Evolutionary conservation across 1,140 invertebrate species (phyloP).

Genomic region (Ceratina australensis): DNA sequence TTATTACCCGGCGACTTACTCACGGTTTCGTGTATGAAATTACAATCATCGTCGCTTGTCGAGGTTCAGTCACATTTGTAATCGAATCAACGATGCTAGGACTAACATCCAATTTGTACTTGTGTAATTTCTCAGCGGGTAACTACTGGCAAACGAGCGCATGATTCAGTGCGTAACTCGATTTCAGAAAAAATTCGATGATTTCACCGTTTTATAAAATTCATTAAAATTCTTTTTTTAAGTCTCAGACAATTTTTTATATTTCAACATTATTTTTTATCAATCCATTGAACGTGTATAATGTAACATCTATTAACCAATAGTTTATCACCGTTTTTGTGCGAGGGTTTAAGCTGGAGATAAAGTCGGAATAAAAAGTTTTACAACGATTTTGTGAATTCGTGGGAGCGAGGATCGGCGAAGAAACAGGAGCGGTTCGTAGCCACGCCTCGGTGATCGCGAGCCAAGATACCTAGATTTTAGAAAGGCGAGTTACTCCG

Average conservation of each 20-base stretch:
- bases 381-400: neutral
- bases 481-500: conserved; percentile 72
- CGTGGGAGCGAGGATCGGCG: neutral
- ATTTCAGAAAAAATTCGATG: neutral
- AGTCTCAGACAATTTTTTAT: no score
- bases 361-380: neutral
- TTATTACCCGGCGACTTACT: neutral
- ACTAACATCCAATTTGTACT: no score
- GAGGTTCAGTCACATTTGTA: neutral
- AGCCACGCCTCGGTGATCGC: conserved; percentile 28
- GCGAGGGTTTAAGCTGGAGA: no score
- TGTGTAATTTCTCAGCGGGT: no score
- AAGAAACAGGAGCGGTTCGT: conserved; percentile 39
- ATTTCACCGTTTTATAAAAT: neutral
- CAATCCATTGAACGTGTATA: no score
- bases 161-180: neutral
- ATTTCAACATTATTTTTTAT: no score
- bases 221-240: no score
- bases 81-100: no score
- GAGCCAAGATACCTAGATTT: conserved; percentile 50
- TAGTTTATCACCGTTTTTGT: no score
- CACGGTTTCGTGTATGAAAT: neutral
- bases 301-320: no score
- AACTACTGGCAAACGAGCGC: no score
- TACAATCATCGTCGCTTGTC: neutral